Percentiles rank a stretch among this genome's conserved stretches.
Evolutionary conservation across 2,888 invertebrate species (phyloP).

Genomic region (Macrophya annulata): DNA sequence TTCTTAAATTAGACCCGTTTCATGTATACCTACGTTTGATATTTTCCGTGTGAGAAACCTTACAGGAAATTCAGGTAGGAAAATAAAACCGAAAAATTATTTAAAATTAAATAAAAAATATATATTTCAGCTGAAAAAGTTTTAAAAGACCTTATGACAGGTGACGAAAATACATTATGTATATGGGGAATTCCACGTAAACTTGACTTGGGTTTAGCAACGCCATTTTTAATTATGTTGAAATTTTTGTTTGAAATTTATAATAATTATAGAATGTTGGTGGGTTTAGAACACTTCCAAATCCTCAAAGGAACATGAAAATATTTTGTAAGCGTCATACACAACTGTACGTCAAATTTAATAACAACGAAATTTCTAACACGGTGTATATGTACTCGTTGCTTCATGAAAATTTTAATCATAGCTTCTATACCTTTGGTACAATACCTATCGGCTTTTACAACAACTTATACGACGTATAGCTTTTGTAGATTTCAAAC

Average conservation of each 20-base stretch:
- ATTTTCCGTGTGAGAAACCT: neutral
- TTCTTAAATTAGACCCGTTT: neutral
- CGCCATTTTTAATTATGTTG: no score
- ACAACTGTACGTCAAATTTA: neutral
- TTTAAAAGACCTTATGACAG: neutral
- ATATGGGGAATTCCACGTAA: no score
- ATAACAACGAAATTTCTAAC: neutral
- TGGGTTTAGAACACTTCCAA: neutral
- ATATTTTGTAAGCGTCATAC: neutral
- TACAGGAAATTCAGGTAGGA: neutral
- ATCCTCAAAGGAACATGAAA: neutral
- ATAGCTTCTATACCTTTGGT: neutral
- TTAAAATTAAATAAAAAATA: neutral
- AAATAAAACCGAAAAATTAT: neutral
- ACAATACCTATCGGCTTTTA: neutral
- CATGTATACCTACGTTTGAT: neutral
- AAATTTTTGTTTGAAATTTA: no score
- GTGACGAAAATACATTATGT: neutral
- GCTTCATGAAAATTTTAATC: neutral
- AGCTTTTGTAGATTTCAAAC: neutral
- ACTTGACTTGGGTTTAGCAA: no score
- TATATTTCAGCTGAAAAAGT: neutral
- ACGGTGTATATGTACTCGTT: neutral
- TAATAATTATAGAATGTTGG: neutral
- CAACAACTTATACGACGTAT: neutral